Conservation (phyloP, 2,888 invertebrate genomes). For the Plutella xylostella region DNA sequence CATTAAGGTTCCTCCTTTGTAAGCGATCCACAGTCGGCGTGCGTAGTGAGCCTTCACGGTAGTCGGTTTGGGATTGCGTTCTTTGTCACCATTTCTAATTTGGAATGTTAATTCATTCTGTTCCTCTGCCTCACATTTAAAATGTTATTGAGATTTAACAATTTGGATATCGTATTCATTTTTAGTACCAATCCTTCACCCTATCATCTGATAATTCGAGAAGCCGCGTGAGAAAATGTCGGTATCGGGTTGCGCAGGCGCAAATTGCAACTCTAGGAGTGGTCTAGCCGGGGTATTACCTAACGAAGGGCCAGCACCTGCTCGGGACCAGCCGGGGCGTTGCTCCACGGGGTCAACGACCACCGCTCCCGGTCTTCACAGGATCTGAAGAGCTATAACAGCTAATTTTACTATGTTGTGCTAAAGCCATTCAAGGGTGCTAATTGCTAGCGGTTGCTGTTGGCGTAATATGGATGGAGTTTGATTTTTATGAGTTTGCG, state of each 20-base stretch:
- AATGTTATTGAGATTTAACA: too few species aligned
- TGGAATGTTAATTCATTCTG: too few species aligned
- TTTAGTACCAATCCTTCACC: too few species aligned
- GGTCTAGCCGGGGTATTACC: constrained; percentile 21
- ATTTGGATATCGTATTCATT: too few species aligned
- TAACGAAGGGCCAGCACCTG: constrained; percentile 24
- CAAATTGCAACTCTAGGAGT: not conserved
- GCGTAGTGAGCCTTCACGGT: not conserved
- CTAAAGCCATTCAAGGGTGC: not conserved
- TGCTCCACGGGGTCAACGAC: constrained; percentile 13
- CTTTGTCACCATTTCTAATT: not conserved
- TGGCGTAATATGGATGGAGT: not conserved
- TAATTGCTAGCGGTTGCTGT: not conserved
- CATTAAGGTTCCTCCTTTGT: constrained; percentile 41
- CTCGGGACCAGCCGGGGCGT: constrained; percentile 12
- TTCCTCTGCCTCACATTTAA: too few species aligned
- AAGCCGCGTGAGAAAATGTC: not conserved
- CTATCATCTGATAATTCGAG: not conserved
- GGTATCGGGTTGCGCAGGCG: not conserved
- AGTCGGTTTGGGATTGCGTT: not conserved
- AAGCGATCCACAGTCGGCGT: not conserved
- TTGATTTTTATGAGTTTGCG: not conserved
- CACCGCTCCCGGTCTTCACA: constrained; percentile 15
- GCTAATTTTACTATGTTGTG: constrained; percentile 7
- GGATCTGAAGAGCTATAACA: not conserved